A percentile compares a stretch with the other conserved stretches of the same genome.
Conservation (phyloP, 2,888 invertebrate genomes). For the Dynastes hyllus region DNA sequence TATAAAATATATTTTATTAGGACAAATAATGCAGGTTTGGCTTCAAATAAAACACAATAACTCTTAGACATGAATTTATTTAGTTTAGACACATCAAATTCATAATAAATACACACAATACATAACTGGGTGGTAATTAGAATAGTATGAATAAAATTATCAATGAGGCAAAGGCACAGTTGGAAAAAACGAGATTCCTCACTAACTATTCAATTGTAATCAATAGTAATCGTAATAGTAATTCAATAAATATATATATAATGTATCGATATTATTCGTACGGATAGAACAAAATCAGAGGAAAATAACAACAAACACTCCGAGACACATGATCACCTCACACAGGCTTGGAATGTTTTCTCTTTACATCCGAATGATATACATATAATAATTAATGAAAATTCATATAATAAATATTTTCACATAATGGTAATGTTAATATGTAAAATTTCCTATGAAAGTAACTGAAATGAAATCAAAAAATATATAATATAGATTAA, state of each 20-base stretch:
- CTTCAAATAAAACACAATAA: not conserved
- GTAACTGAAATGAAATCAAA: not conserved
- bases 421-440: not conserved
- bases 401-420: slow-evolving; percentile 1
- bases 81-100: slow-evolving; percentile 65
- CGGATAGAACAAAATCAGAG: not conserved
- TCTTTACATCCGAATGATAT: slow-evolving; percentile 33
- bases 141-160: slow-evolving; percentile 63
- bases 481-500: not conserved
- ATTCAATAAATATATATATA: slow-evolving; percentile 48
- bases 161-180: slow-evolving; percentile 69
- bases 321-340: slow-evolving; percentile 54
- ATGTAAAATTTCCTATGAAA: not conserved
- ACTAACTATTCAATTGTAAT: slow-evolving; percentile 52
- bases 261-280: slow-evolving; percentile 21
- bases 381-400: not conserved
- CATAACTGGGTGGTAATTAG: slow-evolving; percentile 65
- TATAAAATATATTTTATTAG: not conserved
- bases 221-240: slow-evolving; percentile 52
- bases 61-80: slow-evolving; percentile 57
- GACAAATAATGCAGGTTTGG: not conserved
- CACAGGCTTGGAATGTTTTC: slow-evolving; percentile 44
- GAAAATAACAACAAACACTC: slow-evolving; percentile 52
- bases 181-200: slow-evolving; percentile 68
- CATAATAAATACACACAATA: slow-evolving; percentile 67